These are phyloP conservation scores for Stenodema calcarata DNA, from an alignment of 2,888 invertebrate species.

Conservation along the genomic window DNA sequence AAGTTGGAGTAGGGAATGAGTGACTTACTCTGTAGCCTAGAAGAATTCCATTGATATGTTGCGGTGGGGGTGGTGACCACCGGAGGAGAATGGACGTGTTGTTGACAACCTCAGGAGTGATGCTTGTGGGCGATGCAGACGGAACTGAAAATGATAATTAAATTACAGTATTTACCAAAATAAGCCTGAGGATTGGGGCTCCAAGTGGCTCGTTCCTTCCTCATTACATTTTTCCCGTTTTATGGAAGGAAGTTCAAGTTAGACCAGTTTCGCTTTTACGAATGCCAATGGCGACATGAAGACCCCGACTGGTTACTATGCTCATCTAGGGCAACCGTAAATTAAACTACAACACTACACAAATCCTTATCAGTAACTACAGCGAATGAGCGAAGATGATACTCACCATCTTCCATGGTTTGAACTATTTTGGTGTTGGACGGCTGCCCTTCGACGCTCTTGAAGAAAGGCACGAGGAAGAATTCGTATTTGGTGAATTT, in stretches of 20 bases:
- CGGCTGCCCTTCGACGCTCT: slow-evolving; percentile 86
- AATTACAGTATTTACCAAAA: no score
- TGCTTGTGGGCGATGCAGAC: slow-evolving; percentile 78
- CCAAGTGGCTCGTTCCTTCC: no score
- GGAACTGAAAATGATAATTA: slow-evolving; percentile 68
- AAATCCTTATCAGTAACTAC: no score
- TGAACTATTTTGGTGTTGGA: slow-evolving; percentile 86
- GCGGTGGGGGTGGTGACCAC: slow-evolving; percentile 83
- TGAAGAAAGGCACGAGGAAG: slow-evolving; percentile 89
- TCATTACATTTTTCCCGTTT: no score
- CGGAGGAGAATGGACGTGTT: slow-evolving; percentile 79
- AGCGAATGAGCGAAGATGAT: no score
- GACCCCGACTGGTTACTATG: no score
- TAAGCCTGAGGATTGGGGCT: no score
- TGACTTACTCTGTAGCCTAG: slow-evolving; percentile 81
- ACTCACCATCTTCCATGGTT: slow-evolving; percentile 57
- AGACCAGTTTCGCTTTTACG: no score
- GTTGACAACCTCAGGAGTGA: slow-evolving; percentile 81
- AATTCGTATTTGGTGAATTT: slow-evolving; percentile 88
- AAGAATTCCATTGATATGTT: slow-evolving; percentile 80
- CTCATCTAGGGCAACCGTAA: no score
- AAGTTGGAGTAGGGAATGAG: neutral
- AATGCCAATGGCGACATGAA: no score
- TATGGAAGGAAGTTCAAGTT: no score
- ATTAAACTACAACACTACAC: no score